Evolutionary conservation across 2,113 vertebrate genomes (phyloP).

Genomic region (Brachyhypopomus gauderio): DNA sequence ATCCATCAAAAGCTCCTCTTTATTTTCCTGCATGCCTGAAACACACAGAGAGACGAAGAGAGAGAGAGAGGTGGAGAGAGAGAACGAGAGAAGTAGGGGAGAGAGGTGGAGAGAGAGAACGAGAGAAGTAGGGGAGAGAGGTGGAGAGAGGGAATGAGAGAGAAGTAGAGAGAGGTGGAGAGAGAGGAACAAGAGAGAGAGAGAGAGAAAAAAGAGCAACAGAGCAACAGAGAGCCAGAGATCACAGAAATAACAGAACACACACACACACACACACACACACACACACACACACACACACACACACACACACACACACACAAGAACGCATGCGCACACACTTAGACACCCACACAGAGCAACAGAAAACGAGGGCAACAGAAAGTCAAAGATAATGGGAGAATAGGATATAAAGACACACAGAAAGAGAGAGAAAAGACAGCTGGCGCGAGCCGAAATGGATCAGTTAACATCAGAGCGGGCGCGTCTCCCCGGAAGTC

Average conservation of each 20-base stretch:
- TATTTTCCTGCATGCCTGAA: constrained; percentile 24
- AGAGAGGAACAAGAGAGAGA: not conserved
- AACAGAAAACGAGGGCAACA: not conserved
- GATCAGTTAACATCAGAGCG: not conserved
- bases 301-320: not conserved
- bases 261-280: no score
- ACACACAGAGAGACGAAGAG: not conserved
- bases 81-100: not conserved
- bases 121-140: not conserved
- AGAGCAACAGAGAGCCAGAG: not conserved
- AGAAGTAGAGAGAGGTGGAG: not conserved
- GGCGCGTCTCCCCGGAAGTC: not conserved
- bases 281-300: not conserved
- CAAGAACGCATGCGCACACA: not conserved
- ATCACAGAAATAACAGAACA: no score
- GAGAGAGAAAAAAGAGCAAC: not conserved
- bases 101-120: not conserved
- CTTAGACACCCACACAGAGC: not conserved
- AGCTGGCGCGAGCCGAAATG: constrained; percentile 3
- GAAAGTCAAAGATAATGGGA: no score
- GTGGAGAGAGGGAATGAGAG: not conserved
- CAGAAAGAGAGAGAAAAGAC: not conserved
- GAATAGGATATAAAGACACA: no score
- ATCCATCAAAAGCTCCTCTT: constrained; percentile 43
- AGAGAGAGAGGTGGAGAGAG: not conserved